Evolutionary conservation across 2,888 invertebrate genomes (phyloP).

Genomic region (Pachycephus smyrnensis): DNA sequence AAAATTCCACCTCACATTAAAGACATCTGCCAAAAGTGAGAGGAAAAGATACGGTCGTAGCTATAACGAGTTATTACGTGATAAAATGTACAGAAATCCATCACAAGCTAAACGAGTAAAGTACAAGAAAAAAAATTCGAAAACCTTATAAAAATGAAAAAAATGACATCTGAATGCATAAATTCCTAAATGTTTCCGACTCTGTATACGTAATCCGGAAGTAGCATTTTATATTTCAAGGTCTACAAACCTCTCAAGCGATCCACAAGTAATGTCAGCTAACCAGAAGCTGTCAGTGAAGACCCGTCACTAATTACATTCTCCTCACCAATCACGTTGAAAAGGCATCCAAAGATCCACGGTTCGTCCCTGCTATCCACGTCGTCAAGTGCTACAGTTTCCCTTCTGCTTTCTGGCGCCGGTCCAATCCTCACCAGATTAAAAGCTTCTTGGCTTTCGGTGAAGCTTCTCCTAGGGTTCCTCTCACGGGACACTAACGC

Average conservation of each 20-base stretch:
- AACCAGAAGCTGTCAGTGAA: slow-evolving; percentile 10
- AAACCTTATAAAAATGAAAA: background rate
- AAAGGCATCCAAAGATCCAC: slow-evolving; percentile 28
- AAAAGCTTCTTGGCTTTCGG: slow-evolving; percentile 57
- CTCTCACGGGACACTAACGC: slow-evolving; percentile 9
- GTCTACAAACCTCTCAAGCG: background rate
- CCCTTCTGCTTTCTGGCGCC: slow-evolving; percentile 44
- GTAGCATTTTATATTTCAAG: background rate
- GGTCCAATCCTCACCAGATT: slow-evolving; percentile 60
- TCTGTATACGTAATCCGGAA: background rate
- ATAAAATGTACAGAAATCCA: background rate
- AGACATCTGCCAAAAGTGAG: background rate
- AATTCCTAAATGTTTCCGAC: background rate
- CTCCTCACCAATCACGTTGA: slow-evolving; percentile 54
- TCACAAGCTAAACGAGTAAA: background rate
- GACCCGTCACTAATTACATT: slow-evolving; percentile 57
- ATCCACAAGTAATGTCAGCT: background rate
- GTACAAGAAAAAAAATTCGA: background rate
- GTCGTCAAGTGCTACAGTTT: background rate
- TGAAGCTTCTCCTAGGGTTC: slow-evolving; percentile 21
- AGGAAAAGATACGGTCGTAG: background rate
- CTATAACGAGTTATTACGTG: background rate
- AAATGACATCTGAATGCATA: background rate
- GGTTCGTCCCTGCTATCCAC: slow-evolving; percentile 10
- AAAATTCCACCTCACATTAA: background rate